These are phyloP conservation scores for Pachyrhynchus sulphureomaculatus DNA, from an alignment of 1,140 invertebrate genomes.

Conservation along the genomic window DNA sequence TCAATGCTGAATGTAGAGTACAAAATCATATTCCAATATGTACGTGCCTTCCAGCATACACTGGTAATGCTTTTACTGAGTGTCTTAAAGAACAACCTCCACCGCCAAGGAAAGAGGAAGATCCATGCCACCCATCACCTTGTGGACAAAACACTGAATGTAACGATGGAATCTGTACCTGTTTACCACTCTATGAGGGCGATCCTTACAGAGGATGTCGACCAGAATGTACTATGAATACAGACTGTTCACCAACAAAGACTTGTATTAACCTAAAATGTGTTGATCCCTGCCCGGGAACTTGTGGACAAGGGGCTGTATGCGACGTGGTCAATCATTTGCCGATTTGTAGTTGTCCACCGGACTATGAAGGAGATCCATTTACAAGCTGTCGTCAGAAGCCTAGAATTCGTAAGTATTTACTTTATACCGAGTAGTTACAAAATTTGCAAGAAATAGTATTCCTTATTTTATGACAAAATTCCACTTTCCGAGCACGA, in stretches of 20 bases:
- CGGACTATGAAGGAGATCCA: conserved; percentile 71
- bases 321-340: conserved; percentile 82
- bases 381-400: conserved; percentile 61
- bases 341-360: conserved; percentile 67
- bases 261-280: conserved; percentile 76
- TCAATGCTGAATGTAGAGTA: conserved; percentile 73
- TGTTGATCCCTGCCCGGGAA: conserved; percentile 73
- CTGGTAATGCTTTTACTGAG: conserved; percentile 71
- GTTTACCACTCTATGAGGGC: conserved; percentile 66
- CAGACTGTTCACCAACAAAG: conserved; percentile 74
- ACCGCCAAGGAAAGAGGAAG: conserved; percentile 39
- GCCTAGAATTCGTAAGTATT: conserved; percentile 38
- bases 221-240: conserved; percentile 82
- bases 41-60: conserved; percentile 64
- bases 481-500: too few relatives aligned
- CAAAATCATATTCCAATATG: conserved; percentile 76
- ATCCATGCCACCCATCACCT: conserved; percentile 61
- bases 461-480: too few relatives aligned
- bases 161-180: conserved; percentile 61
- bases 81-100: conserved; percentile 55
- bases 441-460: too few relatives aligned
- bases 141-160: conserved; percentile 68
- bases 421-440: too few relatives aligned
- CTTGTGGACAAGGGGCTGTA: conserved; percentile 69
- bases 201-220: conserved; percentile 66